These are phyloP conservation scores for Drosophila merina DNA, from an alignment of 2,888 invertebrate species.

Conservation along the genomic window DNA sequence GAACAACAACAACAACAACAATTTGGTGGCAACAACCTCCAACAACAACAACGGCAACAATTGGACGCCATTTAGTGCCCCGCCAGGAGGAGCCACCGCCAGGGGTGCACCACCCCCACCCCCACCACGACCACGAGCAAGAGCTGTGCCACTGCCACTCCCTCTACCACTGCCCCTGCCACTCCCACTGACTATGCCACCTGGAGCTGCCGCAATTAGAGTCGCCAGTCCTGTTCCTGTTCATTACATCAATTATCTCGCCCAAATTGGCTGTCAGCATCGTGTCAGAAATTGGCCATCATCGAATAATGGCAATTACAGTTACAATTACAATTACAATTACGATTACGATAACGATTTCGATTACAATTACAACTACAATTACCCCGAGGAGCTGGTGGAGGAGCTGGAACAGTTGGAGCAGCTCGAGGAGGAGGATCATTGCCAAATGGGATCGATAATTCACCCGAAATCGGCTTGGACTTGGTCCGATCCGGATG, in stretches of 20 bases:
- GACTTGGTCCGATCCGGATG: slow-evolving; percentile 8
- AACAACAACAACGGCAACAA: slow-evolving; percentile 2
- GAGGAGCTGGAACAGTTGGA: neutral
- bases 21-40: slow-evolving; percentile 8
- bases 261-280: slow-evolving; percentile 70
- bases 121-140: too few species aligned
- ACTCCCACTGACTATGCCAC: too few species aligned
- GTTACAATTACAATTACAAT: neutral
- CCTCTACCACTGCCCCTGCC: too few species aligned
- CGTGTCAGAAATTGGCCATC: slow-evolving; percentile 49
- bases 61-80: slow-evolving; percentile 16
- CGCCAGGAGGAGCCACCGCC: neutral
- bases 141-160: too few species aligned
- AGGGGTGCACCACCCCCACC: slow-evolving; percentile 1
- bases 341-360: neutral
- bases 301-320: slow-evolving; percentile 33
- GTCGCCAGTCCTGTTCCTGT: slow-evolving; percentile 35
- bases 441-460: slow-evolving; percentile 26
- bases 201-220: neutral
- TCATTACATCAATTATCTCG: slow-evolving; percentile 61
- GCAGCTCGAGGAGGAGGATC: neutral
- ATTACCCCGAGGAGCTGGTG: neutral
- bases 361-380: neutral
- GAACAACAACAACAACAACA: neutral
- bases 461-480: slow-evolving; percentile 30